Evolutionary conservation across 92 coral and sea anemone genomes (phyloP).

Genomic region (Parazoanthus darwini): DNA sequence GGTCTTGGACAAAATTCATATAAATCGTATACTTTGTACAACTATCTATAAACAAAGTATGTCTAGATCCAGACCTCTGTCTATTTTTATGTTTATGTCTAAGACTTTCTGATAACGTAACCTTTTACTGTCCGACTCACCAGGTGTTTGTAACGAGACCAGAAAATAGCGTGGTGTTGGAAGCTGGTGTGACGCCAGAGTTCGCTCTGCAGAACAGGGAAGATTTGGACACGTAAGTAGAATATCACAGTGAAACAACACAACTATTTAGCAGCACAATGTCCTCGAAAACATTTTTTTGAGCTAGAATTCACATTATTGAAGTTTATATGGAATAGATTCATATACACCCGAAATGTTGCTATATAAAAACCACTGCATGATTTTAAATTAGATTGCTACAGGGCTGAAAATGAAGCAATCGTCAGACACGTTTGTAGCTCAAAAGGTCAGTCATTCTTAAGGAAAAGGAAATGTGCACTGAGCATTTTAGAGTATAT

Average conservation of each 20-base stretch:
- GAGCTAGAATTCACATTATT: not conserved
- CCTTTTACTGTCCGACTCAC: not conserved
- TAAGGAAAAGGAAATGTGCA: not conserved
- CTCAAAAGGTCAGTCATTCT: not conserved
- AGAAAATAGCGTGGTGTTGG: slow-evolving; percentile 18
- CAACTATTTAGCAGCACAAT: not conserved
- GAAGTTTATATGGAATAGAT: not conserved
- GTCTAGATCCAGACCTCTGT: not conserved
- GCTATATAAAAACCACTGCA: too few relatives aligned
- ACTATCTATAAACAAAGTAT: too few relatives aligned
- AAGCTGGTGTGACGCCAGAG: not conserved
- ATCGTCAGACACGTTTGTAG: not conserved
- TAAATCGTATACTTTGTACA: too few relatives aligned
- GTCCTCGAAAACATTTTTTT: not conserved
- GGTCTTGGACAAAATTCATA: too few relatives aligned
- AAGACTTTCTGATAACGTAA: not conserved
- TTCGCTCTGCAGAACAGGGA: slow-evolving; percentile 37
- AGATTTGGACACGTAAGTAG: slow-evolving; percentile 20
- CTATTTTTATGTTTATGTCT: too few relatives aligned
- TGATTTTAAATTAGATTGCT: too few relatives aligned
- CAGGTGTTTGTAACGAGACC: slow-evolving; percentile 36
- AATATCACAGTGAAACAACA: not conserved
- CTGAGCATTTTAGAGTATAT: not conserved
- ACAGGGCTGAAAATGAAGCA: too few relatives aligned
- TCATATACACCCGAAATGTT: not conserved